phyloP scores from a whole-genome alignment of 2,888 invertebrate species.

The Agrochola litura region DNA sequence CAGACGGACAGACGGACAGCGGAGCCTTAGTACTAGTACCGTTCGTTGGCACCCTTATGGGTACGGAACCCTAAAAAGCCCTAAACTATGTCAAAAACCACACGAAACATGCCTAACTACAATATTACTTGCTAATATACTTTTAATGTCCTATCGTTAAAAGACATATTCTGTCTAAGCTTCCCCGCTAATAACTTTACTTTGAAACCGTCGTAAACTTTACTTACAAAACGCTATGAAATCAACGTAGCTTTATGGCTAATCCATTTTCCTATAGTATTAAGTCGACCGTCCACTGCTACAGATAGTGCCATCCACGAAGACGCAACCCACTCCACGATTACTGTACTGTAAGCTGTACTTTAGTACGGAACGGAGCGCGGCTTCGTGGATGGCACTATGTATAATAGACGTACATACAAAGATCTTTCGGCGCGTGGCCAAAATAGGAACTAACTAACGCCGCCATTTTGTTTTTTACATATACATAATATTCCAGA shows the following conservation, averaged over 20 bases:
- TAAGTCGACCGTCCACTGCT: conserved; percentile 1
- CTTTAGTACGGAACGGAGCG: too few relatives aligned
- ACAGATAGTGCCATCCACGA: not conserved
- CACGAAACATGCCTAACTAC: not conserved
- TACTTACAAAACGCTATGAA: conserved; percentile 35
- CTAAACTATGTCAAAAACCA: not conserved
- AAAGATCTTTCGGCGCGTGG: not conserved
- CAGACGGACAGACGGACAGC: not conserved
- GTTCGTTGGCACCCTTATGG: not conserved
- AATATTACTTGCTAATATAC: not conserved
- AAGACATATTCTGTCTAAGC: conserved; percentile 24
- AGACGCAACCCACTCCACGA: too few relatives aligned
- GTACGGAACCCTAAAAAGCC: not conserved
- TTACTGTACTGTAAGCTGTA: too few relatives aligned
- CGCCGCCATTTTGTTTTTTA: not conserved
- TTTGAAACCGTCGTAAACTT: conserved; percentile 34
- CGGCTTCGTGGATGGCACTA: too few relatives aligned
- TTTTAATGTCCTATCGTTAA: conserved; percentile 32
- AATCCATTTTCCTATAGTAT: conserved; percentile 25
- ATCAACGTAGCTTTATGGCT: conserved; percentile 30
- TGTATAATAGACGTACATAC: not conserved
- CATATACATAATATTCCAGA: too few relatives aligned
- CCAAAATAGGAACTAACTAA: not conserved
- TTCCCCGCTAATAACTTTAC: conserved; percentile 29
- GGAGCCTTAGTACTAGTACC: not conserved